phyloP scores from a whole-genome alignment of 2,113 vertebrate species.

The Miniopterus natalensis region DNA sequence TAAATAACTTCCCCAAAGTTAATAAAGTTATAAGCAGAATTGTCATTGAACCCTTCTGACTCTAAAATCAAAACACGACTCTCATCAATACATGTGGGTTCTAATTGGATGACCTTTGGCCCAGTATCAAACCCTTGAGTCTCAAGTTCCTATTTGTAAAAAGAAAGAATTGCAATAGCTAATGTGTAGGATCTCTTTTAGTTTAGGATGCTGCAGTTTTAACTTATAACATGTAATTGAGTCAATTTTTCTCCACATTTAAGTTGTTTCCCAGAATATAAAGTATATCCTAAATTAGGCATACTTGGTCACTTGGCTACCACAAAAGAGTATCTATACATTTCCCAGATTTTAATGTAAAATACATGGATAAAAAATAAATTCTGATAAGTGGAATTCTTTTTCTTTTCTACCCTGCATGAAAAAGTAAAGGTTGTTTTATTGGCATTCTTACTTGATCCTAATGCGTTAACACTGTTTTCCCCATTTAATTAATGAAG shows the following conservation, averaged over 20 bases:
- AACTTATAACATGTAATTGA: slow-evolving; percentile 5
- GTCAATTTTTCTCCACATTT: not conserved
- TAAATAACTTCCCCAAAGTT: not conserved
- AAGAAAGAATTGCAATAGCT: not conserved
- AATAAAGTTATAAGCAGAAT: not conserved
- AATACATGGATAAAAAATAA: slow-evolving; percentile 51
- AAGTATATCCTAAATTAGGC: slow-evolving; percentile 27
- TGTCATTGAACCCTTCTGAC: not conserved
- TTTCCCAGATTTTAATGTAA: slow-evolving; percentile 2
- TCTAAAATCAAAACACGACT: not conserved
- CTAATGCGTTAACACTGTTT: slow-evolving; percentile 37
- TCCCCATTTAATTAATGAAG: slow-evolving; percentile 47
- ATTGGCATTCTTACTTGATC: slow-evolving; percentile 32
- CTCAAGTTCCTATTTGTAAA: not conserved
- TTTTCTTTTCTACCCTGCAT: slow-evolving; percentile 44
- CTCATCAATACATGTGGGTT: not conserved
- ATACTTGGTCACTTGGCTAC: slow-evolving; percentile 13
- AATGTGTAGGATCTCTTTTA: slow-evolving; percentile 20
- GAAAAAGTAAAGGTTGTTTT: slow-evolving; percentile 13
- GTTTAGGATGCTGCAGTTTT: not conserved
- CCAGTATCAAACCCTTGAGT: not conserved
- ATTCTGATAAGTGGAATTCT: slow-evolving; percentile 1
- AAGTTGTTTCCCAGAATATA: slow-evolving; percentile 39
- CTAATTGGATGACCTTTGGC: slow-evolving; percentile 2
- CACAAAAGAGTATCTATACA: not conserved